Evolutionary conservation across 35 echinoderm and acorn worm species (phyloP).

Genomic region (Heliocidaris tuberculata): DNA sequence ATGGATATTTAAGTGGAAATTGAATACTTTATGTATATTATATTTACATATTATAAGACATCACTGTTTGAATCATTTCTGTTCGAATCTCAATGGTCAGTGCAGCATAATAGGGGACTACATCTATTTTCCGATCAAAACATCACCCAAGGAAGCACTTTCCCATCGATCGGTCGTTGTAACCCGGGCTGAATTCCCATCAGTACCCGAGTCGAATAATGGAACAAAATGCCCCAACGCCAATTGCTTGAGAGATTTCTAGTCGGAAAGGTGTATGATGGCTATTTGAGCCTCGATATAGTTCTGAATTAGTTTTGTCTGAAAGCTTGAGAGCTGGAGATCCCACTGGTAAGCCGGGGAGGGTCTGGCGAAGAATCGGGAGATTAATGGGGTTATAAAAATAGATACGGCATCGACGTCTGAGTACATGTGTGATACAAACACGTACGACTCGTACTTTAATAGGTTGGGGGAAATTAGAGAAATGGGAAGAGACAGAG

Average conservation of each 20-base stretch:
- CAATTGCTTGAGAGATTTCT: background rate
- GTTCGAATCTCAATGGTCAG: background rate
- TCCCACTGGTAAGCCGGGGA: background rate
- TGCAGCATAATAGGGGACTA: background rate
- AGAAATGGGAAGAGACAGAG: no score
- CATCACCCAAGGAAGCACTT: background rate
- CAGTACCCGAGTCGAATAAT: background rate
- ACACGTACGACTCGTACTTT: background rate
- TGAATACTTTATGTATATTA: no score
- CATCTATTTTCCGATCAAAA: background rate
- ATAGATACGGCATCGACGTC: background rate
- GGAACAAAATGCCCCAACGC: background rate
- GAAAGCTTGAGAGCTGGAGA: background rate
- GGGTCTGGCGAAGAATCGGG: background rate
- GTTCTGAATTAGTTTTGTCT: background rate
- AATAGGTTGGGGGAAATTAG: background rate
- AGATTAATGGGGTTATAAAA: background rate
- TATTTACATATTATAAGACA: no score
- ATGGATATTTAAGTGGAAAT: no score
- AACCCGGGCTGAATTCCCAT: background rate
- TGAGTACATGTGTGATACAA: background rate
- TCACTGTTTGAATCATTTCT: no score
- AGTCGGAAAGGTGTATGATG: background rate
- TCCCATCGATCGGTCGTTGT: background rate
- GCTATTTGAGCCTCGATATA: background rate